Evolutionary conservation across 23 tunicate species (phyloP).

Genomic region (Aplidium turbinatum): DNA sequence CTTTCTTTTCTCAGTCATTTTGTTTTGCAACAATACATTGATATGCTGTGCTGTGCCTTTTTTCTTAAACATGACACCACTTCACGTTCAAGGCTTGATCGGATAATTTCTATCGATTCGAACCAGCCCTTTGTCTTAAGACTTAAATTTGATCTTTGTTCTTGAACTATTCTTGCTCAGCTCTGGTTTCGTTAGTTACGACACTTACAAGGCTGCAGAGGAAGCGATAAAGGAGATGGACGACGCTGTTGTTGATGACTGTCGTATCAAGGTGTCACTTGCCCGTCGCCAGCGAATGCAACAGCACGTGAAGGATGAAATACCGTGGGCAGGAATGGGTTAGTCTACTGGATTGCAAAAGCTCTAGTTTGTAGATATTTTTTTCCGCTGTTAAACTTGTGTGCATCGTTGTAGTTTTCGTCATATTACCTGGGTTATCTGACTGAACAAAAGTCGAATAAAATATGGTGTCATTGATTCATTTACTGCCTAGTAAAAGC

Average conservation of each 20-base stretch:
- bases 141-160: no score
- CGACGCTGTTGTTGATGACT: slow-evolving; percentile 63
- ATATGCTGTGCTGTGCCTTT: not conserved
- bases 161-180: slow-evolving; percentile 4
- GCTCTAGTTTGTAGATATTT: not conserved
- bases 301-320: slow-evolving; percentile 45
- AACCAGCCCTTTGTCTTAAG: no score
- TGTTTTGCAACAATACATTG: no score
- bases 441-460: no score
- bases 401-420: not conserved
- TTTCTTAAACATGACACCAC: no score
- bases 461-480: no score
- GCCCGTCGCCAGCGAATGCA: slow-evolving; percentile 83
- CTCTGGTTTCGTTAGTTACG: slow-evolving; percentile 70
- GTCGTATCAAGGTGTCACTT: slow-evolving; percentile 78
- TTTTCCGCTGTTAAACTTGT: not conserved
- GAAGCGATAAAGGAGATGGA: slow-evolving; percentile 73
- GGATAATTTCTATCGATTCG: no score
- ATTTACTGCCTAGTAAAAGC: no score
- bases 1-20: no score
- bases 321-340: not conserved
- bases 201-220: slow-evolving; percentile 83
- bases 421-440: no score
- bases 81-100: no score
- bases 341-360: not conserved